Evolutionary conservation across 2,797 vertebrate genomes (phyloP).

Genomic region (Sebastes melanostomus): DNA sequence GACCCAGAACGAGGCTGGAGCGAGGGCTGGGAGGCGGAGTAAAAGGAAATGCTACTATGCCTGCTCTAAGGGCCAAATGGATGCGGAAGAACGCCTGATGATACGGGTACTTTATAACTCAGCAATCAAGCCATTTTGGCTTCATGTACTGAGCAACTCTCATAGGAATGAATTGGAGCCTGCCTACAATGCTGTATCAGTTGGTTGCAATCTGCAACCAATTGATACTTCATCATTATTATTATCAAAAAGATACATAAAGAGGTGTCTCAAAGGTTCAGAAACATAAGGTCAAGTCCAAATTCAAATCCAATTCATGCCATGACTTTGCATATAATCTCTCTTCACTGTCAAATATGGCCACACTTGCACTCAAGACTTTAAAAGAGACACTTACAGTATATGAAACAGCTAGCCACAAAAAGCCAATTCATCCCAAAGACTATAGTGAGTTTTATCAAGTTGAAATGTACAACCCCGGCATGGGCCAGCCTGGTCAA

Average conservation of each 20-base stretch:
- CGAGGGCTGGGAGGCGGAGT: too few relatives aligned
- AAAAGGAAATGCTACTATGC: fast-evolving
- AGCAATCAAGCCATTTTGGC: too few relatives aligned
- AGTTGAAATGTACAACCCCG: too few relatives aligned
- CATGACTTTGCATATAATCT: not conserved
- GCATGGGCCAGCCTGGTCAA: too few relatives aligned
- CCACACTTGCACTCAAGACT: not conserved
- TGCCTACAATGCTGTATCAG: too few relatives aligned
- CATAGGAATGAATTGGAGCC: too few relatives aligned
- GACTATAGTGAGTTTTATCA: not conserved
- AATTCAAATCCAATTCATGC: not conserved
- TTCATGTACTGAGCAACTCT: too few relatives aligned
- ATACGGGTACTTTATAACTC: too few relatives aligned
- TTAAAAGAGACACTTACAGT: not conserved
- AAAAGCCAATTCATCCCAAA: not conserved
- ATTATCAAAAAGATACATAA: not conserved
- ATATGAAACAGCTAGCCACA: not conserved
- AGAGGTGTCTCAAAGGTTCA: not conserved
- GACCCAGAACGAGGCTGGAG: too few relatives aligned
- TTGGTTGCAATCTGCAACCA: too few relatives aligned
- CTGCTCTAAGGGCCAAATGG: too few relatives aligned
- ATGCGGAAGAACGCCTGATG: too few relatives aligned
- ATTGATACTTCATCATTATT: not conserved
- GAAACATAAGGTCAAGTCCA: not conserved
- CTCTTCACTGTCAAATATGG: not conserved